phyloP scores from a whole-genome alignment of 2,797 vertebrate genomes.

The Leontocebus nigricollis region DNA sequence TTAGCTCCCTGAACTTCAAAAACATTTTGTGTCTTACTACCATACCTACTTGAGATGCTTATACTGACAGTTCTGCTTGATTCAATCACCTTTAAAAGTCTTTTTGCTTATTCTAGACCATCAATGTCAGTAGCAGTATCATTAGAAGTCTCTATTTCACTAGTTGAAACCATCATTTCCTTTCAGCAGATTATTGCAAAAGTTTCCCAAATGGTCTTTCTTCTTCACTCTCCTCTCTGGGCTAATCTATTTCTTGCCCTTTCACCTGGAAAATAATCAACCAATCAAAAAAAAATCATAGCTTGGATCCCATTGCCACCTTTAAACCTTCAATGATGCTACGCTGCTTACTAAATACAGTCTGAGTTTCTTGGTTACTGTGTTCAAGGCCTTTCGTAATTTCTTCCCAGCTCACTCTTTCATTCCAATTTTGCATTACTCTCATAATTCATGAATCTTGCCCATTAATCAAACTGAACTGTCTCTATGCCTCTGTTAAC shows the following conservation, averaged over 20 bases:
- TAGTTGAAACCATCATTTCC: not conserved
- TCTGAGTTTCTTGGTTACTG: not conserved
- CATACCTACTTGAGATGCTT: not conserved
- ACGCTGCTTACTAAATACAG: not conserved
- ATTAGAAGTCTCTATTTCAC: not conserved
- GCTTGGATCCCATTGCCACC: not conserved
- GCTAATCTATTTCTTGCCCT: not conserved
- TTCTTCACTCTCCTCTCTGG: not conserved
- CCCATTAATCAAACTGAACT: not conserved
- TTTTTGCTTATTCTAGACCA: not conserved
- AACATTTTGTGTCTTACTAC: not conserved
- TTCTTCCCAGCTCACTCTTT: not conserved
- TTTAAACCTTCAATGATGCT: not conserved
- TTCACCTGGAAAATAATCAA: not conserved
- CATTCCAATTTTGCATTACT: not conserved
- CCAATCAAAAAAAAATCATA: not conserved
- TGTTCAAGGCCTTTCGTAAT: not conserved
- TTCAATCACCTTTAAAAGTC: not conserved
- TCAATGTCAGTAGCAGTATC: not conserved
- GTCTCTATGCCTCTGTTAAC: not conserved
- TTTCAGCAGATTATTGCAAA: not conserved
- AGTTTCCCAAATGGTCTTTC: not conserved
- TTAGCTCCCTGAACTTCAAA: constrained; percentile 10
- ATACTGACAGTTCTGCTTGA: not conserved
- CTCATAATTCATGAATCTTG: not conserved